These are phyloP conservation scores for Synanthedon formicaeformis DNA, from an alignment of 2,888 invertebrate genomes.

Conservation along the genomic window DNA sequence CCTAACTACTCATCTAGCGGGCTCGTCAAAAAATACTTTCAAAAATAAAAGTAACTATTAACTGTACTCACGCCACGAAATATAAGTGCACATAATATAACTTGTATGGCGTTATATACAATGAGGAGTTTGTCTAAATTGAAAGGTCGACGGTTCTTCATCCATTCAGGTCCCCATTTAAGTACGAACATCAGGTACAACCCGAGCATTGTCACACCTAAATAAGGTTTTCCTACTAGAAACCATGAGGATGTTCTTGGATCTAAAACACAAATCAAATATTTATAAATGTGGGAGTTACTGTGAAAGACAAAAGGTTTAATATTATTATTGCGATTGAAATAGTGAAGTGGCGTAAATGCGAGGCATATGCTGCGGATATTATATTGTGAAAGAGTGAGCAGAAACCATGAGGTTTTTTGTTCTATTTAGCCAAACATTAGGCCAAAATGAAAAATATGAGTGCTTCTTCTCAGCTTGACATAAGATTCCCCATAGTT, in stretches of 20 bases:
- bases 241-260: slow-evolving; percentile 74
- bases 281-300: background rate
- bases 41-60: no score
- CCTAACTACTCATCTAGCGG: no score
- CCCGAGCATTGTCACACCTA: slow-evolving; percentile 63
- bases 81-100: slow-evolving; percentile 66
- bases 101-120: slow-evolving; percentile 77
- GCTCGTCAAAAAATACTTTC: no score
- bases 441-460: no score
- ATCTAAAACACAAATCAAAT: slow-evolving; percentile 54
- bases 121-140: slow-evolving; percentile 75
- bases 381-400: no score
- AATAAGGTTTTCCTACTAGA: slow-evolving; percentile 75
- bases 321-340: no score
- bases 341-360: no score
- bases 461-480: no score
- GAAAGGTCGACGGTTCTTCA: slow-evolving; percentile 75
- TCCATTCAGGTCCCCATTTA: slow-evolving; percentile 78
- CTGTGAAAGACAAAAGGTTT: slow-evolving; percentile 1
- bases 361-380: no score
- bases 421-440: no score
- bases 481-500: no score
- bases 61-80: slow-evolving; percentile 59
- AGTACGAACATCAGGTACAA: slow-evolving; percentile 78
- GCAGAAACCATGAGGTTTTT: no score